Evolutionary conservation across 2,113 vertebrate genomes (phyloP).

Genomic region (Laticauda laticaudata): DNA sequence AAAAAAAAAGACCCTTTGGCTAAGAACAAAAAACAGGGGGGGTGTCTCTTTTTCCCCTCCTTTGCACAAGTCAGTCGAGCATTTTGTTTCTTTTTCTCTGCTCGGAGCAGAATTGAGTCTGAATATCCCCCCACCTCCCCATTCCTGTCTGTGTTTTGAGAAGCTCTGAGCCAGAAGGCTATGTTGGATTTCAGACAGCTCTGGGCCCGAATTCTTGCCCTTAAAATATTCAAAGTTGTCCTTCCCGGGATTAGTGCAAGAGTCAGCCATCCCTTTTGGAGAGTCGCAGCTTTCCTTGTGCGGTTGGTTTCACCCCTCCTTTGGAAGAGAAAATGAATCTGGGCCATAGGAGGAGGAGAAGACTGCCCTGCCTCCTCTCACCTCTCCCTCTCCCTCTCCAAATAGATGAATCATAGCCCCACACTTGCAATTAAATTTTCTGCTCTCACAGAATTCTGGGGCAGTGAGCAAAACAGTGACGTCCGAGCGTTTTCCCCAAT

Average conservation of each 20-base stretch:
- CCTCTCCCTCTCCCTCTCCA: slow-evolving; percentile 27
- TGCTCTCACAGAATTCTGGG: slow-evolving; percentile 56
- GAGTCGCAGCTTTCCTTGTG: background rate
- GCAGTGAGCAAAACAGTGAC: slow-evolving; percentile 68
- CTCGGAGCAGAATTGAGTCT: background rate
- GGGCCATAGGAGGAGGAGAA: slow-evolving; percentile 47
- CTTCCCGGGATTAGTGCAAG: too few species aligned
- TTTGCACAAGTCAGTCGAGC: background rate
- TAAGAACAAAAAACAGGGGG: slow-evolving; percentile 11
- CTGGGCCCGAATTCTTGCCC: background rate
- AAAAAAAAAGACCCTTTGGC: background rate
- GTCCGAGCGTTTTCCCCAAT: slow-evolving; percentile 61
- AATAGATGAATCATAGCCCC: slow-evolving; percentile 71
- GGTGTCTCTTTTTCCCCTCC: slow-evolving; percentile 5
- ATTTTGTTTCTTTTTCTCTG: background rate
- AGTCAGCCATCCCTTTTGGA: background rate
- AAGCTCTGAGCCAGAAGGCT: background rate
- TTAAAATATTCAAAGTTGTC: background rate
- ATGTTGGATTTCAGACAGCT: background rate
- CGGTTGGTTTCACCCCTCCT: background rate
- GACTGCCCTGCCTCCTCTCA: slow-evolving; percentile 37
- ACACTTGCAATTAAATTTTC: slow-evolving; percentile 69
- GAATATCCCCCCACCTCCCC: background rate
- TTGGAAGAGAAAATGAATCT: slow-evolving; percentile 28
- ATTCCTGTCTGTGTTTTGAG: slow-evolving; percentile 29